phyloP scores from a whole-genome alignment of 2,113 vertebrate genomes.

The Silurus glanis region DNA sequence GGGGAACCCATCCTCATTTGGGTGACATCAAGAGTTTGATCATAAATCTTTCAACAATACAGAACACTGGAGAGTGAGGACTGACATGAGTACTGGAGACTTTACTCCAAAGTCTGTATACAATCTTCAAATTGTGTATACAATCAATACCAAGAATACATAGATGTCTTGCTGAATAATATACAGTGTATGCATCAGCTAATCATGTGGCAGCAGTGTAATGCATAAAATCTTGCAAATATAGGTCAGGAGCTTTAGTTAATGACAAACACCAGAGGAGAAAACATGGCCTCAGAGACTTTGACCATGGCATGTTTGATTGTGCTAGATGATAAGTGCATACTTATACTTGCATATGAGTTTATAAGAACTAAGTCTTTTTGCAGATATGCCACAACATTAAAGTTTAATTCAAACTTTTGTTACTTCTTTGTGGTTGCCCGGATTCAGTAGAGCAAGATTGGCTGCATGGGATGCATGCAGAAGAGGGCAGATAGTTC shows the following conservation, averaged over 20 bases:
- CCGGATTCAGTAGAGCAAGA: background rate
- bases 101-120: too few relatives aligned
- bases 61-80: too few relatives aligned
- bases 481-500: background rate
- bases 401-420: too few relatives aligned
- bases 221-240: background rate
- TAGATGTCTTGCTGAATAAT: background rate
- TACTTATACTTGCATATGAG: too few relatives aligned
- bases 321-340: too few relatives aligned
- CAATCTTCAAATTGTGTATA: background rate
- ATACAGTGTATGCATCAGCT: background rate
- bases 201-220: background rate
- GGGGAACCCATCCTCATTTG: too few relatives aligned
- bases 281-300: background rate
- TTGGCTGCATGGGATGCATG: background rate
- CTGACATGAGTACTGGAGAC: too few relatives aligned
- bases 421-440: too few relatives aligned
- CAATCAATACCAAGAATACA: background rate
- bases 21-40: too few relatives aligned
- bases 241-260: background rate
- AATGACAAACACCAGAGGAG: background rate
- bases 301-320: background rate
- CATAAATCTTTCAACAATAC: too few relatives aligned
- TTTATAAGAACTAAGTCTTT: too few relatives aligned
- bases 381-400: too few relatives aligned